Evolutionary conservation across 2,888 invertebrate genomes (phyloP).

Genomic region (Enchytraeus crypticus): DNA sequence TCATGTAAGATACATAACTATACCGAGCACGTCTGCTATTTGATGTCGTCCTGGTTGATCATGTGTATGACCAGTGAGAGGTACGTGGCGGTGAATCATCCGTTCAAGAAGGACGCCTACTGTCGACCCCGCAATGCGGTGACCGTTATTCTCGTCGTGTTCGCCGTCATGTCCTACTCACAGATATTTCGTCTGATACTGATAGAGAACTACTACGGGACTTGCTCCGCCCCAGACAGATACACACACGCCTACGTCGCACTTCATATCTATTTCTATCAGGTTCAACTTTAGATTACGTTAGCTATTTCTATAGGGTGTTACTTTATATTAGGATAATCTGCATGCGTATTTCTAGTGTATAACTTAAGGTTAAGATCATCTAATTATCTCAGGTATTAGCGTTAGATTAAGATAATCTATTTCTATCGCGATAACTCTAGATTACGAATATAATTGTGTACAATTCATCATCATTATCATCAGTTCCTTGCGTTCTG

Average conservation of each 20-base stretch:
- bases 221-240: constrained; percentile 11
- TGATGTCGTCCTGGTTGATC: constrained; percentile 44
- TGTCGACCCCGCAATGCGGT: constrained; percentile 19
- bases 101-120: constrained; percentile 35
- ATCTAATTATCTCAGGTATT: too few relatives aligned
- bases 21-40: constrained; percentile 34
- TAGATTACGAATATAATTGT: too few relatives aligned
- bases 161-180: constrained; percentile 33
- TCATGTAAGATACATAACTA: constrained; percentile 39
- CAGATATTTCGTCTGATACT: constrained; percentile 37
- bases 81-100: constrained; percentile 33
- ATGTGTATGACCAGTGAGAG: constrained; percentile 43
- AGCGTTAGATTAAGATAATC: too few relatives aligned
- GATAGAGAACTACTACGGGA: constrained; percentile 14
- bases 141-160: constrained; percentile 31
- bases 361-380: too few relatives aligned
- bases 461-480: too few relatives aligned
- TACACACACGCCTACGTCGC: constrained; percentile 30
- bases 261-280: constrained; percentile 38
- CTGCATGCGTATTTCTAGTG: too few relatives aligned
- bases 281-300: constrained; percentile 36
- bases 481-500: too few relatives aligned
- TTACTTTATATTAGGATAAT: too few relatives aligned
- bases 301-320: too few relatives aligned
- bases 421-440: too few relatives aligned